Percentiles rank a stretch among this genome's conserved stretches.
These are phyloP conservation scores for Oscheius sp. DNA, from an alignment of 2,888 invertebrate genomes.

Conservation along the genomic window DNA sequence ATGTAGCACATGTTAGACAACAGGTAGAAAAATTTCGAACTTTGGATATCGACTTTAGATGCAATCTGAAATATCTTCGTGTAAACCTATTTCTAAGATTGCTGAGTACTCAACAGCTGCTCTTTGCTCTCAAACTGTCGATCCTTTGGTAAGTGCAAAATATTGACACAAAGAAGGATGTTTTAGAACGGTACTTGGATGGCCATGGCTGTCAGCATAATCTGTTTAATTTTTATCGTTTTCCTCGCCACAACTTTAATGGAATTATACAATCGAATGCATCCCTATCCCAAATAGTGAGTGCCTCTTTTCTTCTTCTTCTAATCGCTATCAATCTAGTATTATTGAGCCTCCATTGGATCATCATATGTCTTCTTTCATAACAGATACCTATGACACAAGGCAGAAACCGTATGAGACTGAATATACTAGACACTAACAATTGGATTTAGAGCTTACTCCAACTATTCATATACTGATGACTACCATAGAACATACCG, in stretches of 20 bases:
- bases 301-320: too few relatives aligned
- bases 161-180: not conserved
- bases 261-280: constrained; percentile 71
- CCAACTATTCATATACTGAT: constrained; percentile 55
- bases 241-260: constrained; percentile 71
- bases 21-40: constrained; percentile 32
- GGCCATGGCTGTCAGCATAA: constrained; percentile 72
- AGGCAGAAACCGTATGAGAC: constrained; percentile 56
- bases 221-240: constrained; percentile 72
- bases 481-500: constrained; percentile 55
- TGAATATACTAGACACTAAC: not conserved
- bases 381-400: constrained; percentile 64
- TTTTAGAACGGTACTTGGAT: constrained; percentile 73
- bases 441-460: constrained; percentile 42
- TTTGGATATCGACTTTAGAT: constrained; percentile 40
- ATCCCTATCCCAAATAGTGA: constrained; percentile 68
- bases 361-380: constrained; percentile 61
- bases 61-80: constrained; percentile 61
- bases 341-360: constrained; percentile 59
- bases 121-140: constrained; percentile 60
- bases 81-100: constrained; percentile 60
- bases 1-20: constrained; percentile 49
- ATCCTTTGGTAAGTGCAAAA: constrained; percentile 57
- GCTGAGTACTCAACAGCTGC: constrained; percentile 55
- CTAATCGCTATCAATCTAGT: constrained; percentile 44